Evolutionary conservation across 2,888 invertebrate species (phyloP), one percentile per base, ranked within the genome.

Genomic region (Halictus ligatus): DNA sequence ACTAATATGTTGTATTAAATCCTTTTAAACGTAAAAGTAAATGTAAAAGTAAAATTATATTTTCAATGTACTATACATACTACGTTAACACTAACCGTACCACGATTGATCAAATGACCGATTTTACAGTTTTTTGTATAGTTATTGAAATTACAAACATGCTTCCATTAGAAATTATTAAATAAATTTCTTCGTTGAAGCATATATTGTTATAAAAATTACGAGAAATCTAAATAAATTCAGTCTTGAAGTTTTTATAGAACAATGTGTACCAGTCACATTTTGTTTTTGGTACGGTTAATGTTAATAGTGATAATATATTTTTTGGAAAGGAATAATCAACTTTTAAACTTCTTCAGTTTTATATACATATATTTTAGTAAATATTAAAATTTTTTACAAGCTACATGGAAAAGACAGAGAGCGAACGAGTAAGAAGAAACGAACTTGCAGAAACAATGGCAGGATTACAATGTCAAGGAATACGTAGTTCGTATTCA

Each of bases 401-500:
- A 5, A 5, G 4, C 0, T 21, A 46, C 3, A 29, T 43, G 21
- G n/a, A 18, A 21, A n/a, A 8, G n/a, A 2, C 4, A 21, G 54
- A 54, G 21, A 0, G 54, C 21, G 8, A 21, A 7, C 21, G 6
- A 21, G 54, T 21, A 21, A 54, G 18, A 46, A 71, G n/a, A 81
- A 67, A 25, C 21, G 13, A 81, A 58, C 29, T 69, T 58, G 74
- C 50, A 50, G 67, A 7, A 78, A 8, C 15, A 35, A n/a, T 58
- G 18, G 18, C n/a, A 48, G 77, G 60, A 50, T 48, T 78, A 73
- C 50, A 67, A 54, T 64, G 21, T 54, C 54, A 72, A 78, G 77
- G 46, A 77, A 71, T 79, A 84, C 43, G 43, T 84, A 86, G 85
- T 85, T 89, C 90, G 85, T 92, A 94, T 93, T 91, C n/a, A n/a